A percentile compares a stretch with the other conserved stretches of the same genome.
Evolutionary conservation across 2,888 invertebrate genomes (phyloP).

Genomic region (Drosophila demipolita): DNA sequence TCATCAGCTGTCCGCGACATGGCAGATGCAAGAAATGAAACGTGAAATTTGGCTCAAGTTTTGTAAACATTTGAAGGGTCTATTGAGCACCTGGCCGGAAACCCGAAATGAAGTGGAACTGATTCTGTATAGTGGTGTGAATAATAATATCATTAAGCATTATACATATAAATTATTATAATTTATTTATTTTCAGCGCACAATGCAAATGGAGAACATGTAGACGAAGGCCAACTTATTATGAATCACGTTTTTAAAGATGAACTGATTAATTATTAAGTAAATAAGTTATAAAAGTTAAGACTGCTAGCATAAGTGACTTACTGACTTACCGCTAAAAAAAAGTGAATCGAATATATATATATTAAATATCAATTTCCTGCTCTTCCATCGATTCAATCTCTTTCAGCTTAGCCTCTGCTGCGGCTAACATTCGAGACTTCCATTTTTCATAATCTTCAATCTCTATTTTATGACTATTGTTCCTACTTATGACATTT

Average conservation of each 20-base stretch:
- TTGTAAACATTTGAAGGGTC: constrained; percentile 67
- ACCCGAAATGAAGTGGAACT: constrained; percentile 74
- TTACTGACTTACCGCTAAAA: background rate
- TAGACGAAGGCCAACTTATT: constrained; percentile 75
- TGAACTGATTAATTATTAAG: background rate
- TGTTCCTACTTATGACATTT: constrained; percentile 18
- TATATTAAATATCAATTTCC: background rate
- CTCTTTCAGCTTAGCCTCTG: constrained; percentile 83
- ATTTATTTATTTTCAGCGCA: constrained; percentile 54
- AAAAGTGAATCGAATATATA: background rate
- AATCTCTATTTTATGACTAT: constrained; percentile 52
- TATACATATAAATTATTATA: background rate
- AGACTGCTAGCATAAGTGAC: too few species aligned
- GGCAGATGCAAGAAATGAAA: constrained; percentile 78
- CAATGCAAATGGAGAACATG: constrained; percentile 54
- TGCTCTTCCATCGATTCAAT: constrained; percentile 10
- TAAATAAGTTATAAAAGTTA: background rate
- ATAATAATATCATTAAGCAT: background rate
- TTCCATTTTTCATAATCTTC: constrained; percentile 89
- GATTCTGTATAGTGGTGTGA: constrained; percentile 75
- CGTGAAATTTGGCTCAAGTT: constrained; percentile 82
- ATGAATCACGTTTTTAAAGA: constrained; percentile 27
- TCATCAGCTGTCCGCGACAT: constrained; percentile 65
- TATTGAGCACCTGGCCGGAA: constrained; percentile 72
- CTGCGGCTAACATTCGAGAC: constrained; percentile 85